A percentile compares a stretch with the other conserved stretches of the same genome.
These are phyloP conservation scores for Brachycybe producta DNA, from an alignment of 2,888 invertebrate species.

Conservation along the genomic window DNA sequence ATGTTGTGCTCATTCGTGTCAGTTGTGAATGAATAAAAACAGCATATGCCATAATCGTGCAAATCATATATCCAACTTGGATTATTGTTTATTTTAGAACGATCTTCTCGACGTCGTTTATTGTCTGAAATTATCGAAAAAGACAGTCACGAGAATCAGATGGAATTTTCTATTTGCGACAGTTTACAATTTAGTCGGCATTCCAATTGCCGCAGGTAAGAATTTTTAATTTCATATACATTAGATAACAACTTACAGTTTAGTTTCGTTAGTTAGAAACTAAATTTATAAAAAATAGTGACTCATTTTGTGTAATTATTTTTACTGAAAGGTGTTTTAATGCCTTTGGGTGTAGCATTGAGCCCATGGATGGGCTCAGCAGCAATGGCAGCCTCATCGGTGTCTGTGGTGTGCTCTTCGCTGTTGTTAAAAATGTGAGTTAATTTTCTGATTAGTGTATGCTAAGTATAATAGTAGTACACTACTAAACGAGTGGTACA, in stretches of 20 bases:
- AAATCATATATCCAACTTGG: not conserved
- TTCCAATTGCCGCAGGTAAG: slow-evolving; percentile 41
- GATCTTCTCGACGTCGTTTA: slow-evolving; percentile 40
- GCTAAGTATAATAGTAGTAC: too few relatives aligned
- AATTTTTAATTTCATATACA: not conserved
- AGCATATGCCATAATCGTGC: not conserved
- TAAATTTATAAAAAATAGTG: not conserved
- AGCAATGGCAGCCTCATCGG: slow-evolving; percentile 41
- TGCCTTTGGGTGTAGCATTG: slow-evolving; percentile 12
- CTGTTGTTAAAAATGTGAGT: slow-evolving; percentile 33
- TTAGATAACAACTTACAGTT: not conserved
- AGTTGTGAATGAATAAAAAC: too few relatives aligned
- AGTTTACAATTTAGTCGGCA: slow-evolving; percentile 41
- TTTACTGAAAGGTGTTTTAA: slow-evolving; percentile 3
- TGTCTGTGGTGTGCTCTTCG: slow-evolving; percentile 40
- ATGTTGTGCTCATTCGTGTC: slow-evolving; percentile 41
- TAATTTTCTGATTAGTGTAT: too few relatives aligned
- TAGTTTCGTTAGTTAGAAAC: not conserved
- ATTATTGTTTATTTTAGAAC: slow-evolving; percentile 30
- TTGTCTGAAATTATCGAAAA: slow-evolving; percentile 38
- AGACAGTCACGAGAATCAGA: slow-evolving; percentile 38
- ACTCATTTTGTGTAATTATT: not conserved
- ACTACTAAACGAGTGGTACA: too few relatives aligned
- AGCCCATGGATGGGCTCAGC: slow-evolving; percentile 43
- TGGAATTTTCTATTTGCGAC: slow-evolving; percentile 41